These are phyloP conservation scores for Listronotus bonariensis DNA, from an alignment of 1,140 invertebrate genomes.

Conservation along the genomic window DNA sequence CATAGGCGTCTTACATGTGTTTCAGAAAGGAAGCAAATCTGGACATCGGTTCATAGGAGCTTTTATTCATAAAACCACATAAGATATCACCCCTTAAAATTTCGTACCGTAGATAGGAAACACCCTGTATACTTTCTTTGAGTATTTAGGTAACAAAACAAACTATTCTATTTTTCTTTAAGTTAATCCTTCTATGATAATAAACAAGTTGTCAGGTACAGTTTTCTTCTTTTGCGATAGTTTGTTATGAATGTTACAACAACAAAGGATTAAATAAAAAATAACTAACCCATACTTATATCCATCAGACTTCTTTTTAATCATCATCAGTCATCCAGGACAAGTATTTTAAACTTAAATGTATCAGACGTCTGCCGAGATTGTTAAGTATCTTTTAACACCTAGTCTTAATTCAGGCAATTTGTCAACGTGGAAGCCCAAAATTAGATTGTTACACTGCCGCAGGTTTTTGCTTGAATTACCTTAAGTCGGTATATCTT, in stretches of 20 bases:
- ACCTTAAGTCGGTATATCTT: background rate
- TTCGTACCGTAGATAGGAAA: too few species aligned
- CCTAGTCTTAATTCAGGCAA: slow-evolving; percentile 2
- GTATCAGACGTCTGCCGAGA: slow-evolving; percentile 12
- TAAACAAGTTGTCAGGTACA: background rate
- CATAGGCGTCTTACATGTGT: too few species aligned
- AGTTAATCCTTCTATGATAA: too few species aligned
- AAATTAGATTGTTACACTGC: background rate
- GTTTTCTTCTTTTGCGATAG: background rate
- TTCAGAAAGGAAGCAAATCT: too few species aligned
- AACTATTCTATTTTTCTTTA: too few species aligned
- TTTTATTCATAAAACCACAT: too few species aligned
- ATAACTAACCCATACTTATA: slow-evolving; percentile 1
- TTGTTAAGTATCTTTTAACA: slow-evolving; percentile 10
- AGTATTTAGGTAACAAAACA: too few species aligned
- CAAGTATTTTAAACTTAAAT: slow-evolving; percentile 7
- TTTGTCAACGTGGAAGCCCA: background rate
- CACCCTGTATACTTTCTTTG: too few species aligned
- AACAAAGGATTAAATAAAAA: background rate
- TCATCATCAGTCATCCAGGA: slow-evolving; percentile 12
- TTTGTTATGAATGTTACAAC: slow-evolving; percentile 1
- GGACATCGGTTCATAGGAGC: too few species aligned
- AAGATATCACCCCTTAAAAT: too few species aligned
- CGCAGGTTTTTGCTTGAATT: background rate
- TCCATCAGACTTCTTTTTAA: slow-evolving; percentile 2